phyloP scores from a whole-genome alignment of 2,797 vertebrate genomes.

The Sphenodon punctatus region DNA sequence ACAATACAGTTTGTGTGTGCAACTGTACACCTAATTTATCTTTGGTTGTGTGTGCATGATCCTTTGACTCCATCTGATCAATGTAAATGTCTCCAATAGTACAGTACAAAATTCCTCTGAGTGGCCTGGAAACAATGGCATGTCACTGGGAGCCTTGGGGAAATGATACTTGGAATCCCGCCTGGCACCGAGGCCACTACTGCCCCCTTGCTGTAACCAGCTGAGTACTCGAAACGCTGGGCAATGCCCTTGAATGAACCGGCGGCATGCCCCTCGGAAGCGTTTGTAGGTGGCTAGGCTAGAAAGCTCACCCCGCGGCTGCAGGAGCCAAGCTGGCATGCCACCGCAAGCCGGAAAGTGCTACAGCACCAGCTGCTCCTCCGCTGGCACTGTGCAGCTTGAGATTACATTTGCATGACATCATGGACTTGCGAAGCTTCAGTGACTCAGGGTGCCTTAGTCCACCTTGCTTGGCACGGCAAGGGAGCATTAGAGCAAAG shows the following conservation, averaged over 20 bases:
- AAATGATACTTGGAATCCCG: not conserved
- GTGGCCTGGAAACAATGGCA: not conserved
- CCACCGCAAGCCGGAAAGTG: not conserved
- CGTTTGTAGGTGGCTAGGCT: not conserved
- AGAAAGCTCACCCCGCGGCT: not conserved
- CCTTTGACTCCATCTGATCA: too few species aligned
- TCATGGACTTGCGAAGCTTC: constrained; percentile 4
- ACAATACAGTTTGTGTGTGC: too few species aligned
- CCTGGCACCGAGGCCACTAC: not conserved
- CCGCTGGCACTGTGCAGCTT: not conserved
- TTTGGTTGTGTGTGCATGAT: too few species aligned
- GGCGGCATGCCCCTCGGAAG: not conserved
- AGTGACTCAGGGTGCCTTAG: constrained; percentile 2
- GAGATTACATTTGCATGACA: not conserved
- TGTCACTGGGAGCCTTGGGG: not conserved
- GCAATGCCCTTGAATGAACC: not conserved
- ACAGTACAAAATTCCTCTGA: too few species aligned
- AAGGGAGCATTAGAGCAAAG: constrained; percentile 41
- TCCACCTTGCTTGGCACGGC: constrained; percentile 28
- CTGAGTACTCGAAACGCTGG: accelerated
- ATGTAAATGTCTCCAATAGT: too few species aligned
- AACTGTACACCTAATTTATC: too few species aligned
- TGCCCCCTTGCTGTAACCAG: not conserved
- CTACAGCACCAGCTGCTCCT: constrained; percentile 26
- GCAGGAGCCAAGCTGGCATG: not conserved